phyloP scores from a whole-genome alignment of 2,113 vertebrate genomes.

The Megaceryle torquata region DNA sequence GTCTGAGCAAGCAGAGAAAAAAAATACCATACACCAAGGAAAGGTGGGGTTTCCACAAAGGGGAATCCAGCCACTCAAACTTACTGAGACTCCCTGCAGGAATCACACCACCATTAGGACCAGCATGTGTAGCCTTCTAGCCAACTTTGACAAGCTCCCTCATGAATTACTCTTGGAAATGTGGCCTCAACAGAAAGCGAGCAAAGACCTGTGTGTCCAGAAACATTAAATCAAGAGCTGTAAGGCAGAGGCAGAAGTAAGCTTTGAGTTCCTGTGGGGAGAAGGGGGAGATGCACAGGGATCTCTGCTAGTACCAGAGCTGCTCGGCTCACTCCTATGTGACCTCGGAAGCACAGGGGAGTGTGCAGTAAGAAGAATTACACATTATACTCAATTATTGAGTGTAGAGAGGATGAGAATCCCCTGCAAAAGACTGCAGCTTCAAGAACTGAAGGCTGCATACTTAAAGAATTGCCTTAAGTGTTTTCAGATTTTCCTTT shows the following conservation, averaged over 20 bases:
- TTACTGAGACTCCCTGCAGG: not conserved
- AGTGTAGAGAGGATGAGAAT: not conserved
- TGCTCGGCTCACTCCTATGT: accelerated
- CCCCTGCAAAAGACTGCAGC: not conserved
- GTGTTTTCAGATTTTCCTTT: not conserved
- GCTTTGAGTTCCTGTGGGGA: not conserved
- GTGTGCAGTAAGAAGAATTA: not conserved
- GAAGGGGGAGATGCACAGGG: not conserved
- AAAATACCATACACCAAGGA: not conserved
- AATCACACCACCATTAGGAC: not conserved
- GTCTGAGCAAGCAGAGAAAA: not conserved
- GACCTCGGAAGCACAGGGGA: not conserved
- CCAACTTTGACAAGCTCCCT: not conserved
- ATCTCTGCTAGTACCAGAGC: not conserved
- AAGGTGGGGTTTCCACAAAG: not conserved
- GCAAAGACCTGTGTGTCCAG: accelerated
- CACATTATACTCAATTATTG: not conserved
- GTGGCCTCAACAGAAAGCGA: not conserved
- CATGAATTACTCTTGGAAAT: not conserved
- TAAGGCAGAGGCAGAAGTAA: not conserved
- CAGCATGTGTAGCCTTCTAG: accelerated
- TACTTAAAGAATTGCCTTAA: not conserved
- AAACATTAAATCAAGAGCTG: not conserved
- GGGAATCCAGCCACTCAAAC: not conserved
- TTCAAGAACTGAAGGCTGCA: not conserved